Percentiles rank a stretch among this genome's conserved stretches.
Evolutionary conservation across 2,797 vertebrate species (phyloP).

Genomic region (Phataginus tetradactyla): DNA sequence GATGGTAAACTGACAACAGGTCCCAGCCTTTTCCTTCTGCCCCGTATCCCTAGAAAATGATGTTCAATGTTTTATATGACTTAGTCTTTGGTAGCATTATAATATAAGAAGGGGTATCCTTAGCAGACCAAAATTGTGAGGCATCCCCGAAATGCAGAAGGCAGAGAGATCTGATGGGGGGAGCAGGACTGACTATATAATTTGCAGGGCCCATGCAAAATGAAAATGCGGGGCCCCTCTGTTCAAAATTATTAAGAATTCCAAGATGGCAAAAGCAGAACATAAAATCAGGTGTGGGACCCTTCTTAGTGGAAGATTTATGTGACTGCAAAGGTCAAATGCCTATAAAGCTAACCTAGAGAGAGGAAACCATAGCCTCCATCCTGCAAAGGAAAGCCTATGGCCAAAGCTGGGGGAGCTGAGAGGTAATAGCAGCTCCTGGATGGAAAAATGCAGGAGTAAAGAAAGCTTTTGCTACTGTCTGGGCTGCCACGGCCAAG

Average conservation of each 20-base stretch:
- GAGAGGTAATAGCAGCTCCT: not conserved
- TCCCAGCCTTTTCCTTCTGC: not conserved
- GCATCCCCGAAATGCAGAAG: not conserved
- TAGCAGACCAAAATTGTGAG: not conserved
- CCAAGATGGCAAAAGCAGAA: not conserved
- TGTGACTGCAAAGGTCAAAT: not conserved
- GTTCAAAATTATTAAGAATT: not conserved
- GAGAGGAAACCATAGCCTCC: not conserved
- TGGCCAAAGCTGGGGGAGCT: not conserved
- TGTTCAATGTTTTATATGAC: not conserved
- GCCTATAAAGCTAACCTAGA: not conserved
- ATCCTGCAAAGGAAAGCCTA: not conserved
- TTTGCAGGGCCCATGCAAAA: not conserved
- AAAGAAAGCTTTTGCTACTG: not conserved
- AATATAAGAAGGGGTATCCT: slow-evolving; percentile 18
- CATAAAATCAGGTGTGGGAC: not conserved
- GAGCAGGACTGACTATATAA: not conserved
- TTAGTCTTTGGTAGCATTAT: not conserved
- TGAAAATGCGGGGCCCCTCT: not conserved
- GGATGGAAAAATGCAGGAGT: not conserved
- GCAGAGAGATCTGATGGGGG: not conserved
- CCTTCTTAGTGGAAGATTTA: not conserved
- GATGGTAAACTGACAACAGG: not conserved
- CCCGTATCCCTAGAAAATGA: slow-evolving; percentile 7
- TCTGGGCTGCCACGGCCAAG: not conserved